Evolutionary conservation across 2,797 vertebrate genomes (phyloP), one percentile per base, ranked within the genome.

Genomic region (Ibycter americanus): DNA sequence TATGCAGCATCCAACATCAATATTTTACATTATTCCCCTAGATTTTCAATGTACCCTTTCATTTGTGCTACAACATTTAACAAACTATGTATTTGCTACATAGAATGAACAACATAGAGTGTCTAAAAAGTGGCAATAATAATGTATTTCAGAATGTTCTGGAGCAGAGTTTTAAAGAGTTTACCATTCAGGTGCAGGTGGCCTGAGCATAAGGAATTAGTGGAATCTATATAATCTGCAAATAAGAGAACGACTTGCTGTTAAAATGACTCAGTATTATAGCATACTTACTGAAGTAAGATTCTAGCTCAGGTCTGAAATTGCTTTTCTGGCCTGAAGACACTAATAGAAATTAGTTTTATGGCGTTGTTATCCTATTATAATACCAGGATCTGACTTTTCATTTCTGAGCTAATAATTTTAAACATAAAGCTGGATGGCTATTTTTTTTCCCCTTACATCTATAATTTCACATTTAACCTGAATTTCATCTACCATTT

Each of bases 291-390:
- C 11, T 62, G 25, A 77, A 46, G 34, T 51, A 78, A 65, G 29
- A 32, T 76, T 84, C 29, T 58, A 46, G 29, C 27, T 70, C 63
- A 85, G 27, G 19, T 58, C 51, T 95, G 32, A 76, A 89, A 82
- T 68, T 65, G 58, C 46, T 87, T 87, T 82, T 66, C 63, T 89
- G 74, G 70, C 54, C 62, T 72, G 54, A 82, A 89, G 62, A 77
- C 3, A 2, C 40, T 46, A 63, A 80, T 2, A 47, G 38, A 91
- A 95, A 70, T 59, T 1, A 83, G 15, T 52, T 76, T 70, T 63
- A 62, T 44, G 49, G 36, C 73, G 12, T 23, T 63, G 27, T 20
- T 73, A 40, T n/a, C 27, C 54, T 70, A 18, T 21, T 59, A 4
- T 42, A 76, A 42, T 6, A 70, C 6, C n/a, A 74, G 14, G 25